phyloP scores from a whole-genome alignment of 2,888 invertebrate species.

The Hedya salicella region DNA sequence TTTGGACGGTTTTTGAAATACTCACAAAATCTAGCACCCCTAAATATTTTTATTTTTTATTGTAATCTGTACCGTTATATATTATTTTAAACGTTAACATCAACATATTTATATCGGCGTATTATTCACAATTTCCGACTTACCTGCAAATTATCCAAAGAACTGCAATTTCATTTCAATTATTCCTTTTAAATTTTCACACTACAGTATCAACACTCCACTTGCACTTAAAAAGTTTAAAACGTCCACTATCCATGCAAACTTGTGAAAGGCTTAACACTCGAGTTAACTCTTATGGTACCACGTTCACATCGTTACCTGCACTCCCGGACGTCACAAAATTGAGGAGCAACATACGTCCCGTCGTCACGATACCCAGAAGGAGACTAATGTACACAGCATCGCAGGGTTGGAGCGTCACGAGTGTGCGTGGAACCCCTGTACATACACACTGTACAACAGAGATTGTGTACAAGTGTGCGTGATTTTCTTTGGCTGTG shows the following conservation, averaged over 20 bases:
- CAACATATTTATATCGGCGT: too few species aligned
- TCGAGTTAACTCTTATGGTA: conserved; percentile 29
- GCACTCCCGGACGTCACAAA: conserved; percentile 30
- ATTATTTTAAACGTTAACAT: too few species aligned
- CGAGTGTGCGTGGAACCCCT: conserved; percentile 34
- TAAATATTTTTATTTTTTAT: too few species aligned
- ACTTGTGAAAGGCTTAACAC: conserved; percentile 32
- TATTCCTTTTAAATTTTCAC: conserved; percentile 21
- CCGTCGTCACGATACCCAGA: conserved; percentile 18
- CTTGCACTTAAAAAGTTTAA: conserved; percentile 27
- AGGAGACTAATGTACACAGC: conserved; percentile 40
- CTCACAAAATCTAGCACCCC: too few species aligned
- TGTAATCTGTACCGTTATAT: too few species aligned
- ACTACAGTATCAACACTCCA: conserved; percentile 40
- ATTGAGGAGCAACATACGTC: conserved; percentile 14
- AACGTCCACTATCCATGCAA: conserved; percentile 31
- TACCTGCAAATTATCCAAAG: conserved; percentile 40
- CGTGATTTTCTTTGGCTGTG: conserved; percentile 36
- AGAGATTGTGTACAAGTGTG: conserved; percentile 26
- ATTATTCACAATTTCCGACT: not conserved
- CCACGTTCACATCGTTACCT: conserved; percentile 36
- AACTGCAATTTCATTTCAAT: conserved; percentile 14
- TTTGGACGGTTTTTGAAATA: too few species aligned
- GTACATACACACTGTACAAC: conserved; percentile 28
- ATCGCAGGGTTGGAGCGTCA: conserved; percentile 35